Evolutionary conservation across 2,113 vertebrate species (phyloP), one percentile per base, ranked within the genome.

Genomic region (Forbesichthys papilliferus): DNA sequence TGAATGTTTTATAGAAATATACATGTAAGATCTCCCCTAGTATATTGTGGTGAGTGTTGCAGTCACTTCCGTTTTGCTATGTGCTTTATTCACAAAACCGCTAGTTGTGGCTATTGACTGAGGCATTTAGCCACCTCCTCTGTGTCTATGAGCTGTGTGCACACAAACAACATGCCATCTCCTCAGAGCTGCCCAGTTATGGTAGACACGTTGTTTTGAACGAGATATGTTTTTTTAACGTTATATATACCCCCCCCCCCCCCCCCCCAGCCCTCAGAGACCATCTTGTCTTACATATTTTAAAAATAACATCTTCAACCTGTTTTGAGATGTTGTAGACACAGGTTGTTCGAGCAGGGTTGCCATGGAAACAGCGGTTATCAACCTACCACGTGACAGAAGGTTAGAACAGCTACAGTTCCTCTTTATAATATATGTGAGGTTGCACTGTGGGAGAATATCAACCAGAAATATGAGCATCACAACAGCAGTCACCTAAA

Each of bases 311-410:
- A 80, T 80, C 75, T 81, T 81, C 88, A 86, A 90, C 36, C 36
- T 87, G 86, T 86, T 88, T 84, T 69, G 66, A 87, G 82, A 82
- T 85, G 79, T 69, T 75, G 65, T 80, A 84, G 79, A 75, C 73
- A 75, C 71, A 89, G 83, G 84, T 79, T 77, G 86, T 81, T 84
- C 71, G 61, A 53, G 68, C 47, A 77, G 66, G 11, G 91, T 93
- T 87, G 82, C 88, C 88, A 90, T 93, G 91, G 92, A 92, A 93
- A 93, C 92, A 90, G 84, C 64, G 68, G 81, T 83, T 84, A 85
- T 89, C 81, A 90, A 83, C 85, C 73, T 80, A 77, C 78, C 79
- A 87, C 82, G 48, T 79, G 82, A 68, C 67, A 79, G 75, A 88
- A 81, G 68, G 69, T 77, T 68, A 79, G 84, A 87, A 85, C 72